A percentile compares a stretch with the other conserved stretches of the same genome.
These are phyloP conservation scores for Orthosia cruda DNA, from an alignment of 2,888 invertebrate genomes.

Conservation along the genomic window DNA sequence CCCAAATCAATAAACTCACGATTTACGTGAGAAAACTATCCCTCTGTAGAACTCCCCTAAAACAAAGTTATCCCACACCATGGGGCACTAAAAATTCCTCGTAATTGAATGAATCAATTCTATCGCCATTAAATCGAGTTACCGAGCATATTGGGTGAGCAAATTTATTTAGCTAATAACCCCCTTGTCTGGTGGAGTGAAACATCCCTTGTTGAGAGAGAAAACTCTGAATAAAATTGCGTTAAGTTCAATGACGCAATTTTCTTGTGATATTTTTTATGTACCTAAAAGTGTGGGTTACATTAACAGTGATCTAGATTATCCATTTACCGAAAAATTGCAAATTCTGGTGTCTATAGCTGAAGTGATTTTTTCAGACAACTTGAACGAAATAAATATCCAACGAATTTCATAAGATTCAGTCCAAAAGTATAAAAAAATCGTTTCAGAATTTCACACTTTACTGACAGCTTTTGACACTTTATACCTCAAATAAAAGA, in stretches of 20 bases:
- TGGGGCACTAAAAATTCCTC: slow-evolving; percentile 91
- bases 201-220: slow-evolving; percentile 79
- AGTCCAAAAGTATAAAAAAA: too few species aligned
- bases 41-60: slow-evolving; percentile 83
- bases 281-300: neutral
- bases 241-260: slow-evolving; percentile 31
- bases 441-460: too few species aligned
- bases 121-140: slow-evolving; percentile 92
- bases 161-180: slow-evolving; percentile 92
- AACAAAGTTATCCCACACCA: slow-evolving; percentile 89
- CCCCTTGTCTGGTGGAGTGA: slow-evolving; percentile 79
- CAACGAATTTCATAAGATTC: too few species aligned
- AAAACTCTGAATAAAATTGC: slow-evolving; percentile 23
- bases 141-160: slow-evolving; percentile 91
- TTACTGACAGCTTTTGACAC: too few species aligned
- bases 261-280: neutral
- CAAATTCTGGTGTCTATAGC: too few species aligned
- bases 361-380: too few species aligned
- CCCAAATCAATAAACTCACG: slow-evolving; percentile 82
- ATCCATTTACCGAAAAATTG: too few species aligned
- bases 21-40: slow-evolving; percentile 89
- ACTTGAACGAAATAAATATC: too few species aligned
- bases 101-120: slow-evolving; percentile 92
- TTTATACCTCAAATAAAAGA: too few species aligned
- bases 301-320: neutral